phyloP scores from a whole-genome alignment of 2,113 vertebrate genomes.

The Leptocoma aspasia region DNA sequence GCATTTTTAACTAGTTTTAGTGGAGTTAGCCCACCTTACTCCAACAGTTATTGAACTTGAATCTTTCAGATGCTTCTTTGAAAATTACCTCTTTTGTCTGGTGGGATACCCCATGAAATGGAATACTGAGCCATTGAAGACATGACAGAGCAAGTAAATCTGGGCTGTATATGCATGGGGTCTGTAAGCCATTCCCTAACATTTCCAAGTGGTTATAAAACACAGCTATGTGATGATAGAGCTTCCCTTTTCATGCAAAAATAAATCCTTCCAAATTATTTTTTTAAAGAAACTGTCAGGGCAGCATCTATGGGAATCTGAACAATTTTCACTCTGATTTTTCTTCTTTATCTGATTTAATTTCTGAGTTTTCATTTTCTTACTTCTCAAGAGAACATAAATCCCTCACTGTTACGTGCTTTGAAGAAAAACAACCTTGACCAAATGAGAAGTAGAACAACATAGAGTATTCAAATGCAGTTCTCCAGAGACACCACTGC shows the following conservation, averaged over 20 bases:
- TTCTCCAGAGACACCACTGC: neutral
- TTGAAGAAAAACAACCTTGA: neutral
- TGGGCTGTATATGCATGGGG: neutral
- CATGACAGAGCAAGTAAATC: neutral
- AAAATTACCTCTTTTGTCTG: neutral
- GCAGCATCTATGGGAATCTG: neutral
- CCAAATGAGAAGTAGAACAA: neutral
- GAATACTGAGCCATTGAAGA: neutral
- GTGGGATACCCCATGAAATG: neutral
- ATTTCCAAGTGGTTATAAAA: neutral
- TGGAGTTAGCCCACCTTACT: neutral
- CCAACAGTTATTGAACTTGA: neutral
- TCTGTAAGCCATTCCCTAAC: neutral
- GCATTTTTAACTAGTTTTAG: neutral
- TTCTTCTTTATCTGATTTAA: neutral
- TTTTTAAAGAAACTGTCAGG: neutral
- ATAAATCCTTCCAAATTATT: neutral
- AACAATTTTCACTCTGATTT: neutral
- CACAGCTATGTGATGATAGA: neutral
- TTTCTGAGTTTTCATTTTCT: neutral
- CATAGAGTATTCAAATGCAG: neutral
- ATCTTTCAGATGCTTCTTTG: neutral
- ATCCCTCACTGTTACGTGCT: neutral
- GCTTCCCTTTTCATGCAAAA: neutral
- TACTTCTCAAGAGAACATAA: neutral